Base-by-base conservation (phyloP, 2,797 vertebrate genomes). In the Acrossocheilus wenchowensis region DNA sequence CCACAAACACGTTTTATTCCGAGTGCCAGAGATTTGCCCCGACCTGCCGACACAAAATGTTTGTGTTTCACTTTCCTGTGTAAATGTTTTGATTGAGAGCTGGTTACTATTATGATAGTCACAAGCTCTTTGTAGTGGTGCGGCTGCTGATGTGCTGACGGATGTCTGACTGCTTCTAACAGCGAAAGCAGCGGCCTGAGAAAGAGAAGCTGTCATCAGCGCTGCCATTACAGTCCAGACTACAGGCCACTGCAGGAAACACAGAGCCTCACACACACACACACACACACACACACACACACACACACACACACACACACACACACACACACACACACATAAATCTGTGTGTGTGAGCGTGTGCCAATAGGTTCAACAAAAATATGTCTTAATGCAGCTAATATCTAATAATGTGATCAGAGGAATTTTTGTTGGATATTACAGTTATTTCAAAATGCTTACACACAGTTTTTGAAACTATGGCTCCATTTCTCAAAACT, bases 51-150 rank as follows among this genome's bases (percentile, higher is more conserved):
- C 91, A 88, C 34, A 88, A 93, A 85, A 86, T 92, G 91, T 92
- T 93, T 91, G 92, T 92, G 89, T 94, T 93, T 91, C 88, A 89
- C 78, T 87, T 81, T 91, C 89, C 84, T 74, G 30, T 80, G 91
- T 92, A 93, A 93, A 95, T 95, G 94, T 95, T 95, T 94, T 95
- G 93, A 95, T 95, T 93, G 91, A 94, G 93, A 93, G 91, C 84
- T 88, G 52, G 94, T 95, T 94, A 94, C 94, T 95, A 92, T 95
- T 95, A 94, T 94, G 92, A 92, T 92, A 91, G 94, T 94, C 94
- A 94, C 91, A 92, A 92, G 92, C 88, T 90, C 92, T 94, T 95
- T 94, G 93, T 93, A 92, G 93, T 92, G 91, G 91, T 90, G 85
- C 87, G 90, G 92, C 91, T 92, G 92, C 91, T 21, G 88, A 89